Evolutionary conservation across 1,140 invertebrate species (phyloP).

Genomic region (Drosophila tropicalis): DNA sequence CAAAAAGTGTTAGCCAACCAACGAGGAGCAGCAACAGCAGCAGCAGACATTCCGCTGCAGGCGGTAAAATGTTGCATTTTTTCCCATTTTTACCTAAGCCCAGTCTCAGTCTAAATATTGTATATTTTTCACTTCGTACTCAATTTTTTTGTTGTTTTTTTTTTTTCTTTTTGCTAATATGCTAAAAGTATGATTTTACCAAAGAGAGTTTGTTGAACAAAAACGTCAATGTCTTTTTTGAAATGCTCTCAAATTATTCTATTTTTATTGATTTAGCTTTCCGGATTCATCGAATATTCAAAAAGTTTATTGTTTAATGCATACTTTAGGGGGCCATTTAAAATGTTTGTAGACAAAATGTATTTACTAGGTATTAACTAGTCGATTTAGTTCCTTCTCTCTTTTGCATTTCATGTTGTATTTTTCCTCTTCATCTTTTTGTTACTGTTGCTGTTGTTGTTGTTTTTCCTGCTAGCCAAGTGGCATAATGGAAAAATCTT

Average conservation of each 20-base stretch:
- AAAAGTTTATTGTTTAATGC: no score
- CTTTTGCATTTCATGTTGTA: neutral
- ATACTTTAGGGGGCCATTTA: no score
- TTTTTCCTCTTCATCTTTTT: conserved; percentile 1
- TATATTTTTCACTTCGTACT: conserved; percentile 29
- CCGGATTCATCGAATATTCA: no score
- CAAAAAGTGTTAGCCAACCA: conserved; percentile 53
- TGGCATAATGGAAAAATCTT: conserved; percentile 72
- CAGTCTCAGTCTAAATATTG: conserved; percentile 3
- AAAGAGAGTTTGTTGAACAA: no score
- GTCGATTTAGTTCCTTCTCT: neutral
- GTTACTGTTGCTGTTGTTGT: neutral
- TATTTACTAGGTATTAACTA: neutral
- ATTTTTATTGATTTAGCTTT: no score
- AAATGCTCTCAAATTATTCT: no score
- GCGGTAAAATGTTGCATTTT: conserved; percentile 72
- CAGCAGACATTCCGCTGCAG: conserved; percentile 71
- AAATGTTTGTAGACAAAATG: no score
- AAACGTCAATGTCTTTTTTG: no score
- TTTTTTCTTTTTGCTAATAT: neutral
- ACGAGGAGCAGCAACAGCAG: conserved; percentile 19
- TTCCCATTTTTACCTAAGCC: conserved; percentile 35
- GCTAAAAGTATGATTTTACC: no score
- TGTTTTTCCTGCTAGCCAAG: conserved; percentile 39
- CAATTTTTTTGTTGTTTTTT: conserved; percentile 14